Evolutionary conservation across 1,140 invertebrate species (phyloP).

Genomic region (Euura lappo): DNA sequence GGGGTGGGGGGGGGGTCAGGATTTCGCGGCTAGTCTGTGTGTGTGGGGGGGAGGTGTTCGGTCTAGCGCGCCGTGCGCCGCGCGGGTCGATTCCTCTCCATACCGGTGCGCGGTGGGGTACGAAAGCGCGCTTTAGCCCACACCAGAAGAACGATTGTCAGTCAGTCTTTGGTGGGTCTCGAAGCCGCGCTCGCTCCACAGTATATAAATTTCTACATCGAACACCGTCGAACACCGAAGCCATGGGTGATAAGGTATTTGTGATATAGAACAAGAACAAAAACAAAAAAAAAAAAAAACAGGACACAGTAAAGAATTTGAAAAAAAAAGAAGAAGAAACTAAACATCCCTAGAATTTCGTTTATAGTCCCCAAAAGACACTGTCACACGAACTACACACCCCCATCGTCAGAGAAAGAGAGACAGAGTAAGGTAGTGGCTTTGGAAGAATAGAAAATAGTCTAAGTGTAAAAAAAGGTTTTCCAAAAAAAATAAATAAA

Average conservation of each 20-base stretch:
- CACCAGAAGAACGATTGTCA: slow-evolving; percentile 36
- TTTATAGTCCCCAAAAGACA: no score
- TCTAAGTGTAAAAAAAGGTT: no score
- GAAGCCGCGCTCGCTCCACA: slow-evolving; percentile 48
- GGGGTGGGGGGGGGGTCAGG: slow-evolving; percentile 27
- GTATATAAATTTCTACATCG: slow-evolving; percentile 46
- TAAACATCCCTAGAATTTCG: no score
- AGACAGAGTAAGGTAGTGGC: no score
- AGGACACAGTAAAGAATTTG: neutral
- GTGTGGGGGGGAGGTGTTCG: slow-evolving; percentile 46
- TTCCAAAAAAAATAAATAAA: no score
- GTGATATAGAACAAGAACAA: slow-evolving; percentile 13
- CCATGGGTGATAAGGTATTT: slow-evolving; percentile 60
- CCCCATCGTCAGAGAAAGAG: no score
- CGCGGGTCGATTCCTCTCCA: slow-evolving; percentile 37
- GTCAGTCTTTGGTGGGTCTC: slow-evolving; percentile 56
- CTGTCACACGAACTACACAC: no score
- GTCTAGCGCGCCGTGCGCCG: slow-evolving; percentile 57
- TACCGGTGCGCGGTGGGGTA: slow-evolving; percentile 21
- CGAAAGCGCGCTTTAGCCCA: neutral
- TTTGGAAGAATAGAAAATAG: no score
- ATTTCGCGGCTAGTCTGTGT: slow-evolving; percentile 8
- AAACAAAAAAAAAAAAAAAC: neutral
- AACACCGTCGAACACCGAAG: slow-evolving; percentile 39
- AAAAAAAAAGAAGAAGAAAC: neutral